Conservation (phyloP, 2,888 invertebrate genomes). For the Synanthedon tipuliformis region DNA sequence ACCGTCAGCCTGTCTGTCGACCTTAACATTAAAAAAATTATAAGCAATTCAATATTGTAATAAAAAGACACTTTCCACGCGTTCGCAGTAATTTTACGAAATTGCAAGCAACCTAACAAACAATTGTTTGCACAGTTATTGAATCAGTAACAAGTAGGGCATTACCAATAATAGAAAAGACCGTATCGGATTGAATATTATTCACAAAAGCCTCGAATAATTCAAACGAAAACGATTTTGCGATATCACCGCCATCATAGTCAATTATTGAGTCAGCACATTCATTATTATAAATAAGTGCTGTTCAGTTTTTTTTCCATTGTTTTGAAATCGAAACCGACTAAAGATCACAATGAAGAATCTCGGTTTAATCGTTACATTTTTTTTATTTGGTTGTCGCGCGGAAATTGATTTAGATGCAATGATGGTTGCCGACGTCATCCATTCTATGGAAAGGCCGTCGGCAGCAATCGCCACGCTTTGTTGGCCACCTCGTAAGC, state of each 20-base stretch:
- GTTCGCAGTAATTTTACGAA: neutral
- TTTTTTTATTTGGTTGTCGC: conserved; percentile 8
- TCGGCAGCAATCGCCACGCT: conserved; percentile 31
- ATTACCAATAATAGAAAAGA: neutral
- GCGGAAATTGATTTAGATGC: conserved; percentile 19
- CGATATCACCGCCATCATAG: conserved; percentile 3
- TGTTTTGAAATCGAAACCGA: neutral
- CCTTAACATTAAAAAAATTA: too few species aligned
- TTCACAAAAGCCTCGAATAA: conserved; percentile 7
- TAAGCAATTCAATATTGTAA: too few species aligned
- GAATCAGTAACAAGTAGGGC: neutral
- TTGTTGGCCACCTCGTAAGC: conserved; percentile 41
- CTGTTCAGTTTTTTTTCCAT: neutral
- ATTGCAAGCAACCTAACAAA: neutral
- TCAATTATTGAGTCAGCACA: neutral
- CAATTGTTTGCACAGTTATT: neutral
- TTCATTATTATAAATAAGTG: neutral
- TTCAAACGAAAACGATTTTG: conserved; percentile 5
- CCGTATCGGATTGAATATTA: conserved; percentile 1
- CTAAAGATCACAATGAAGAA: neutral
- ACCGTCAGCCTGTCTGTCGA: too few species aligned
- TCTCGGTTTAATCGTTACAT: conserved; percentile 2
- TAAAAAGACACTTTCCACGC: too few species aligned
- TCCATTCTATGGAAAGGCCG: conserved; percentile 30
- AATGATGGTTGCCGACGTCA: conserved; percentile 30